These are phyloP conservation scores for Miniopterus natalensis DNA, from an alignment of 2,113 vertebrate species.

Conservation along the genomic window DNA sequence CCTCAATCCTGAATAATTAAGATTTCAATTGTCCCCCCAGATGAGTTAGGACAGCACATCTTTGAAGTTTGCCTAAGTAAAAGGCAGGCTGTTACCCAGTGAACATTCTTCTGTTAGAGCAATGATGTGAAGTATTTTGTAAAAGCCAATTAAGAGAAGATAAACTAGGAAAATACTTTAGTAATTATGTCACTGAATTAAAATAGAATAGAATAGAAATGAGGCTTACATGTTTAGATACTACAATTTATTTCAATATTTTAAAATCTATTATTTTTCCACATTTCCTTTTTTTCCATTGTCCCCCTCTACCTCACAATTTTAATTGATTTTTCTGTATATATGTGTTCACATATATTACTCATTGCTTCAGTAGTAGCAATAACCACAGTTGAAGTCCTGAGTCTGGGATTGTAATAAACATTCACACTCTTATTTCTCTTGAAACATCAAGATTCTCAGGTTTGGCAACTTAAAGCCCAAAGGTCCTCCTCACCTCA, in stretches of 20 bases:
- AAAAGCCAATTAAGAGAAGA: not conserved
- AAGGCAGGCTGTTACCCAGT: not conserved
- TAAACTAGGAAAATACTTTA: not conserved
- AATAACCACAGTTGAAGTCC: not conserved
- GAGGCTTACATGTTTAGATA: not conserved
- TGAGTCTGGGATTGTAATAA: not conserved
- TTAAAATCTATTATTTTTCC: not conserved
- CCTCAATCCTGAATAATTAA: conserved; percentile 53
- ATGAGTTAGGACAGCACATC: not conserved
- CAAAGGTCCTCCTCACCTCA: not conserved
- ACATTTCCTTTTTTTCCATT: not conserved
- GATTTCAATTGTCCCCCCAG: not conserved
- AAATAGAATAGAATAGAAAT: conserved; percentile 35
- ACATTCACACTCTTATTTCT: not conserved
- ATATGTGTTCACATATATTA: not conserved
- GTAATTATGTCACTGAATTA: conserved; percentile 31
- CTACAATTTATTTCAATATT: not conserved
- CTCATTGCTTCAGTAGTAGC: not conserved
- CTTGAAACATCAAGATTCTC: not conserved
- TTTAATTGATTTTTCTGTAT: not conserved
- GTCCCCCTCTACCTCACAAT: not conserved
- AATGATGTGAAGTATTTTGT: not conserved
- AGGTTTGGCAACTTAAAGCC: not conserved
- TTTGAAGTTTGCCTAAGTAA: not conserved
- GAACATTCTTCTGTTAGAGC: not conserved